Evolutionary conservation across 2,888 invertebrate genomes (phyloP).

Genomic region (Eilema caniola): DNA sequence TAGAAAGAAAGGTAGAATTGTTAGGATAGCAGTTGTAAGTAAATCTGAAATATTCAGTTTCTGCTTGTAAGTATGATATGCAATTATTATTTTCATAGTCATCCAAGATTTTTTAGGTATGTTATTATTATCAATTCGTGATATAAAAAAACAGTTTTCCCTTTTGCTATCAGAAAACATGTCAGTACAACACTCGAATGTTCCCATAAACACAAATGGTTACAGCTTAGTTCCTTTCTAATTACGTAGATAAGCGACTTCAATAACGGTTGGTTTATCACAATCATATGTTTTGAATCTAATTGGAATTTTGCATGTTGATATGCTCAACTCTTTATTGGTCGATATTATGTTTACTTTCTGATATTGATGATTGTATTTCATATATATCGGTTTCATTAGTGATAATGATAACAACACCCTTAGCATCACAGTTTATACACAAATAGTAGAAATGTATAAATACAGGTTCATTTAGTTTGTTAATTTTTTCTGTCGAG

Average conservation of each 20-base stretch:
- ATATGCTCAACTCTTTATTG: constrained; percentile 84
- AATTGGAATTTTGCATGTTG: constrained; percentile 86
- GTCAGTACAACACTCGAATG: constrained; percentile 72
- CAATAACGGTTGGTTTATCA: constrained; percentile 86
- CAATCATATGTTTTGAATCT: constrained; percentile 84
- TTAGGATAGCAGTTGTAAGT: background rate
- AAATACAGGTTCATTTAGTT: constrained; percentile 36
- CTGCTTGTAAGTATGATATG: background rate
- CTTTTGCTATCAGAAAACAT: constrained; percentile 62
- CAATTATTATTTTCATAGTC: background rate
- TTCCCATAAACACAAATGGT: constrained; percentile 84
- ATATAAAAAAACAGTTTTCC: constrained; percentile 48
- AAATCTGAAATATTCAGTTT: background rate
- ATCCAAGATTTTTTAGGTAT: constrained; percentile 7
- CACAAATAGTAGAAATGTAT: constrained; percentile 48
- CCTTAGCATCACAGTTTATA: constrained; percentile 54
- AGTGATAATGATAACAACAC: constrained; percentile 55
- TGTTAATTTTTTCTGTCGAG: constrained; percentile 37
- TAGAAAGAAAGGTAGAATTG: background rate
- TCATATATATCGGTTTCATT: constrained; percentile 73
- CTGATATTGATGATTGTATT: constrained; percentile 82
- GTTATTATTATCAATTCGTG: constrained; percentile 31
- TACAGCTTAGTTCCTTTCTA: constrained; percentile 85
- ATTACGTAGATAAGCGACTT: constrained; percentile 84
- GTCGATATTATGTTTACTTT: constrained; percentile 85